These are phyloP conservation scores for Taxidea taxus DNA, from an alignment of 2,113 vertebrate genomes.

Conservation along the genomic window DNA sequence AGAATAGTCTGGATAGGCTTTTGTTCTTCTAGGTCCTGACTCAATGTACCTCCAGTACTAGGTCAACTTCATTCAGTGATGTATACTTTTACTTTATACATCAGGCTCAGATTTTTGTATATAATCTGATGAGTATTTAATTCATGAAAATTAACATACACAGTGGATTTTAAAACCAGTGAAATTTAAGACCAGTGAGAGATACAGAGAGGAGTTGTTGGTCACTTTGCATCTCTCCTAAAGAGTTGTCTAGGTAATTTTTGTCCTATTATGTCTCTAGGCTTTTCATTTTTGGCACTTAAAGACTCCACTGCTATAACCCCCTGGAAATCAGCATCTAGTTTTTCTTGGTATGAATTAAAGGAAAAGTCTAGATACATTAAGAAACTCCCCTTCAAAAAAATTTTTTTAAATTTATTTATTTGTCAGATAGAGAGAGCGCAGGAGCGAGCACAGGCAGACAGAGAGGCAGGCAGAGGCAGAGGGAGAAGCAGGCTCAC, in stretches of 20 bases:
- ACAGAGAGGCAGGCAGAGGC: too few relatives aligned
- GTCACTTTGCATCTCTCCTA: background rate
- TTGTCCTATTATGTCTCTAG: background rate
- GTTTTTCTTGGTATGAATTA: background rate
- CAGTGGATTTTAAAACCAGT: background rate
- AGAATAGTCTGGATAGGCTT: background rate
- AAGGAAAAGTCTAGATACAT: background rate
- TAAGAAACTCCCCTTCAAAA: background rate
- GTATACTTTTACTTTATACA: background rate
- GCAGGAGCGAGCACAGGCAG: too few relatives aligned
- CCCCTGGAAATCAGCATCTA: background rate
- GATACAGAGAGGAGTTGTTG: background rate
- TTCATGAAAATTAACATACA: background rate
- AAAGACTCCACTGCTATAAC: background rate
- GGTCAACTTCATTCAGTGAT: background rate
- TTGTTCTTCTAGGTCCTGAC: background rate
- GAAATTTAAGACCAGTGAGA: background rate
- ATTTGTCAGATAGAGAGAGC: too few relatives aligned
- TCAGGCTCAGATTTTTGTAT: background rate
- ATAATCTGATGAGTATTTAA: background rate
- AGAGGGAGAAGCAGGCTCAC: too few relatives aligned
- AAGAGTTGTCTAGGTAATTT: background rate
- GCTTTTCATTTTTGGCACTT: background rate
- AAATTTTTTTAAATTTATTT: too few relatives aligned
- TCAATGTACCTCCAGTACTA: background rate